Percentiles rank a stretch among this genome's conserved stretches.
These are phyloP conservation scores for Columba livia DNA, from an alignment of 2,113 vertebrate species.

Conservation along the genomic window DNA sequence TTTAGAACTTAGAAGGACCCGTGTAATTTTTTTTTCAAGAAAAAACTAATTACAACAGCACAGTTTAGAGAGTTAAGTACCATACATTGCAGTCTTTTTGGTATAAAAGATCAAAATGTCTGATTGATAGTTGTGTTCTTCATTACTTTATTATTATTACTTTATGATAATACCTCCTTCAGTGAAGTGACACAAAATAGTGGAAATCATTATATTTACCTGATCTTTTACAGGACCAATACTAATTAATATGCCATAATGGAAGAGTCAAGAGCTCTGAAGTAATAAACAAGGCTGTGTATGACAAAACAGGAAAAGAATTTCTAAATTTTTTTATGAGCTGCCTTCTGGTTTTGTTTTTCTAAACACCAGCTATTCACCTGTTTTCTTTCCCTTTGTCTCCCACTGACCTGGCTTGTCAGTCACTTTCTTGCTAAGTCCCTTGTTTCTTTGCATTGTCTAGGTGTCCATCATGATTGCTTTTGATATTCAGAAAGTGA, in stretches of 20 bases:
- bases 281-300: background rate
- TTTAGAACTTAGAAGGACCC: background rate
- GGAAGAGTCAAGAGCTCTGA: background rate
- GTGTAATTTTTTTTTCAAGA: background rate
- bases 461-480: background rate
- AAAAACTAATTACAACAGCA: background rate
- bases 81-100: accelerated
- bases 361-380: background rate
- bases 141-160: background rate
- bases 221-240: background rate
- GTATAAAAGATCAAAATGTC: background rate
- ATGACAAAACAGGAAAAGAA: background rate
- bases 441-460: background rate
- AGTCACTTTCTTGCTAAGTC: background rate
- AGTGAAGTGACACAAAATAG: background rate
- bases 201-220: background rate
- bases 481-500: background rate
- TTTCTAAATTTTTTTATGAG: background rate
- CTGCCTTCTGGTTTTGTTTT: background rate
- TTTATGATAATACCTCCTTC: background rate
- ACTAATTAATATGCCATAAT: background rate
- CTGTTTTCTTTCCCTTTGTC: background rate
- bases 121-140: background rate
- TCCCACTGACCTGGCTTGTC: background rate
- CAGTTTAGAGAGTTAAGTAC: background rate